Base-by-base conservation (phyloP, 2,888 invertebrate genomes). In the Tupiocoris notatus region DNA sequence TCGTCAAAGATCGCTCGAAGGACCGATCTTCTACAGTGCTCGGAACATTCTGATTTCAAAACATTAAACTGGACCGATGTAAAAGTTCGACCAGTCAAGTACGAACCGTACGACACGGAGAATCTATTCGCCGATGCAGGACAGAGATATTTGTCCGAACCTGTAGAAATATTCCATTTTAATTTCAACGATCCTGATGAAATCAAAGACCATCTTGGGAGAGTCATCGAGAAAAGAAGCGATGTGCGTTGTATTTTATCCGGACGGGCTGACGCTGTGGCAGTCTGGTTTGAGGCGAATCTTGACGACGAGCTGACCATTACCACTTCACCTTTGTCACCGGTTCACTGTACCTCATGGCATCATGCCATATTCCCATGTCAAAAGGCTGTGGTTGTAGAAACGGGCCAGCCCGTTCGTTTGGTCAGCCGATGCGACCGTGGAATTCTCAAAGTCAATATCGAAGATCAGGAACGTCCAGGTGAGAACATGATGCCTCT, bases 331-430 rank as follows among this genome's bases (percentile, higher is more conserved):
- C 81, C 81, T 1, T 76, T 78, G 12, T 64, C 75, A 23, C 18
- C 63, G 18, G 77, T 80, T 21, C 67, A 77, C 16, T 78, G 78
- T 22, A 66, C 77, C n/a, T 80, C 80, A 62, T 94, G 93, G 93
- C 92, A 93, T 82, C 91, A 92, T 82, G 92, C 91, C 6, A 85
- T 93, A 57, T 91, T 90, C 82, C 89, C 88, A 83, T 84, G 88
- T 77, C 84, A 85, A 67, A 81, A 86, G 79, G n/a, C 66, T 18
- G 2, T 12, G 16, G 25, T 73, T n/a, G 22, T 65, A n/a, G 62
- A 16, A n/a, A 59, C 57, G 2, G 20, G 62, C 20, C 21, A 23
- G 17, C n/a, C 3, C 7, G 17, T 59, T n/a, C 20, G 20, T 3
- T 20, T 71, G 9, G 17, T 21, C 18, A 22, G 17, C 25, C 39